Evolutionary conservation across 2,113 vertebrate genomes (phyloP).

Genomic region (Ellobius talpinus): DNA sequence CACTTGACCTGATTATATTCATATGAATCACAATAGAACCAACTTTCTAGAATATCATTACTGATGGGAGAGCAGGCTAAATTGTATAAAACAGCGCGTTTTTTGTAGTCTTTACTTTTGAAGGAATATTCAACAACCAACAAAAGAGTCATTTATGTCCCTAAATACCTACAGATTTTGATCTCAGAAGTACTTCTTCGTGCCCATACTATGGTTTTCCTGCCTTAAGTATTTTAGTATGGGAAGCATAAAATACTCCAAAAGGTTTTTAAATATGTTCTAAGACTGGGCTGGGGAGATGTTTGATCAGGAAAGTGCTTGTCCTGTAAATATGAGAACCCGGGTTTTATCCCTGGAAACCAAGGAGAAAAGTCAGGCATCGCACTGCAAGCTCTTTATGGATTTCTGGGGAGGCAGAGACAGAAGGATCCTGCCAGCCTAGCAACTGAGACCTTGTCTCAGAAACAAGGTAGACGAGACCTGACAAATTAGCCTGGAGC

Average conservation of each 20-base stretch:
- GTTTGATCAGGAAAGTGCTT: neutral
- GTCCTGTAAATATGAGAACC: neutral
- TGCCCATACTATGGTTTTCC: neutral
- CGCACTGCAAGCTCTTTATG: neutral
- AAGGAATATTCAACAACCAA: neutral
- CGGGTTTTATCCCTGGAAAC: neutral
- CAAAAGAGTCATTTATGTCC: neutral
- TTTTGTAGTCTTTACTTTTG: conserved; percentile 20
- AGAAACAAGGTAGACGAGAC: neutral
- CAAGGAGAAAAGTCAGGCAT: neutral
- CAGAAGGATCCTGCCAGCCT: no score
- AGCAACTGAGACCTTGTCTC: neutral
- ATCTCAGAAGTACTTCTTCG: neutral
- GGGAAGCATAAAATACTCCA: neutral
- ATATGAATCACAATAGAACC: neutral
- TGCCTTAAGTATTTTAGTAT: neutral
- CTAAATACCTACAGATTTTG: neutral
- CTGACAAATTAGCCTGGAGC: neutral
- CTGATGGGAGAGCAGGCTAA: neutral
- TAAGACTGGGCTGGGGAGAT: neutral
- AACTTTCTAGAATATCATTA: conserved; percentile 6
- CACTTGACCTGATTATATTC: neutral
- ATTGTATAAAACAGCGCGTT: neutral
- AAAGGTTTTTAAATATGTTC: neutral
- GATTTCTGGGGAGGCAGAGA: neutral